These are phyloP conservation scores for Coracias cyanogaster DNA, from an alignment of 2,797 vertebrate species.

Conservation along the genomic window DNA sequence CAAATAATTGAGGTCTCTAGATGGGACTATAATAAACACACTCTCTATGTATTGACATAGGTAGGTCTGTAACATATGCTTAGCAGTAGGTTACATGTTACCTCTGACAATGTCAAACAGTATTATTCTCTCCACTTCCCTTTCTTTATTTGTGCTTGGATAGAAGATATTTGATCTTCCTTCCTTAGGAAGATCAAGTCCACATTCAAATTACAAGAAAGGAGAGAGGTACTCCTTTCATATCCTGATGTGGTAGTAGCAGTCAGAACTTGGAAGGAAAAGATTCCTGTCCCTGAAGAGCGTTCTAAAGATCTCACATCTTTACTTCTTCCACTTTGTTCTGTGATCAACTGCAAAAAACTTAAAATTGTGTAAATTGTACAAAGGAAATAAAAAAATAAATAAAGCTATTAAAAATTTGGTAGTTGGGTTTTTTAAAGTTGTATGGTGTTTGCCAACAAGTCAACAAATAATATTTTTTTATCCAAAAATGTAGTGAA, in stretches of 20 bases:
- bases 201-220: slow-evolving; percentile 1
- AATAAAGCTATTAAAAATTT: neutral
- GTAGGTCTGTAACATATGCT: neutral
- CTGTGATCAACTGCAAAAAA: neutral
- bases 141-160: slow-evolving; percentile 1
- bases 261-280: neutral
- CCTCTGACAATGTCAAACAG: neutral
- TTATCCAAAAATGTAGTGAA: neutral
- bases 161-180: slow-evolving; percentile 2
- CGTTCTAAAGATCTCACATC: neutral
- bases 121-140: neutral
- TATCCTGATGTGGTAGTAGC: neutral
- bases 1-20: neutral
- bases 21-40: neutral
- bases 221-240: neutral
- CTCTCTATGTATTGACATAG: neutral
- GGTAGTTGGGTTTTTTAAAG: neutral
- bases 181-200: neutral
- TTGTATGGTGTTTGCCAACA: neutral
- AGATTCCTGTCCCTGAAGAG: neutral
- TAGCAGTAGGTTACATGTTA: neutral
- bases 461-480: neutral
- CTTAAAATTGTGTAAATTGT: neutral
- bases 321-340: fast-evolving
- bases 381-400: neutral